Percentiles rank a stretch among this genome's conserved stretches.
Evolutionary conservation across 2,888 invertebrate genomes (phyloP).

Genomic region (Pecten maximus): DNA sequence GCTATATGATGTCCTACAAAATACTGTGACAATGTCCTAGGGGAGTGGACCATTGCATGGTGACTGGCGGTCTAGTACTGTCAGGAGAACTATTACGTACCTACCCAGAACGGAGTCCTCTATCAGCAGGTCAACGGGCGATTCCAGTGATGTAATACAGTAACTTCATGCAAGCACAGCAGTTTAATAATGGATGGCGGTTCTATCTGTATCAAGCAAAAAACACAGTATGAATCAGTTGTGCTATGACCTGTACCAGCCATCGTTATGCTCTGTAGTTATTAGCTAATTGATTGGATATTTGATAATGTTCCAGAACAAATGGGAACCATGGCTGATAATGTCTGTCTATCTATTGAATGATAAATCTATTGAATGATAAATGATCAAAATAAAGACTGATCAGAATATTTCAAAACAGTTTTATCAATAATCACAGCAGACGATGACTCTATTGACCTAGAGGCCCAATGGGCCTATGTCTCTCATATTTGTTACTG

Average conservation of each 20-base stretch:
- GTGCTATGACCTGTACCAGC: too few relatives aligned
- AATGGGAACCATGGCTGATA: not conserved
- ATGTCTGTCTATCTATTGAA: not conserved
- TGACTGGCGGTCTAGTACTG: not conserved
- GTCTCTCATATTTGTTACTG: too few relatives aligned
- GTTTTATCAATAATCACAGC: too few relatives aligned
- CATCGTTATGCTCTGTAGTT: not conserved
- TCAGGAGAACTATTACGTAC: not conserved
- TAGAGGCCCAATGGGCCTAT: too few relatives aligned
- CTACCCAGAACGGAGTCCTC: not conserved
- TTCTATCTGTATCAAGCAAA: not conserved
- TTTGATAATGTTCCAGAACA: not conserved
- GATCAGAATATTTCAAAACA: too few relatives aligned
- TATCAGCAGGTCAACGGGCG: not conserved
- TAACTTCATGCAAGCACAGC: not conserved
- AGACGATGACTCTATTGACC: too few relatives aligned
- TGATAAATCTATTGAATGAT: too few relatives aligned
- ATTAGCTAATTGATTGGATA: not conserved
- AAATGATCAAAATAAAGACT: too few relatives aligned
- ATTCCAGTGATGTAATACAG: not conserved
- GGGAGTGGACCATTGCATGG: conserved; percentile 1
- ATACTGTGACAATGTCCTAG: not conserved
- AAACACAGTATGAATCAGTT: too few relatives aligned
- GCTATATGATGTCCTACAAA: not conserved
- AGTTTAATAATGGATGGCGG: not conserved